A percentile compares a stretch with the other conserved stretches of the same genome.
Conservation (phyloP, 2,888 invertebrate genomes). For the Embidobia sp. region DNA sequence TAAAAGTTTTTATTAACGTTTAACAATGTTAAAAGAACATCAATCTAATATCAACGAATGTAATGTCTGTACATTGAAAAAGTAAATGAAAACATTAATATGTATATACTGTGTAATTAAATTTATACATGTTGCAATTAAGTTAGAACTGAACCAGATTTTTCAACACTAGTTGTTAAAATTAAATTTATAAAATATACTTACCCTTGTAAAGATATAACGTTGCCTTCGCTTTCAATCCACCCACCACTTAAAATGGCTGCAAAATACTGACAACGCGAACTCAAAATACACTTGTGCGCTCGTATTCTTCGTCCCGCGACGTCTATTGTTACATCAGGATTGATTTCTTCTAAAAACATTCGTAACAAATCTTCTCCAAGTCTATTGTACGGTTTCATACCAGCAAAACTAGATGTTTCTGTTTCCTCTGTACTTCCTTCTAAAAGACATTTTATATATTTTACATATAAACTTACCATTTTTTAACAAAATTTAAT, state of each 20-base stretch:
- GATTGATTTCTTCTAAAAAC: conserved; percentile 95
- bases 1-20: too few relatives aligned
- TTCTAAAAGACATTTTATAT: conserved; percentile 67
- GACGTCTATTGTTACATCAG: conserved; percentile 93
- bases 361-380: conserved; percentile 94
- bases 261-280: conserved; percentile 96
- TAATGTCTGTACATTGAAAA: too few relatives aligned
- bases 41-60: too few relatives aligned
- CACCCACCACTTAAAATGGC: conserved; percentile 94
- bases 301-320: conserved; percentile 92
- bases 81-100: too few relatives aligned
- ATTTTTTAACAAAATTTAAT: too few relatives aligned
- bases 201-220: conserved; percentile 92
- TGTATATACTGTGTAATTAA: too few relatives aligned
- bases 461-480: too few relatives aligned
- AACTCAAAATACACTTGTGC: conserved; percentile 95
- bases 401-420: conserved; percentile 78
- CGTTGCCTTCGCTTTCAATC: conserved; percentile 90
- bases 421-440: conserved; percentile 82
- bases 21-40: too few relatives aligned
- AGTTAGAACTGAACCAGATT: too few relatives aligned
- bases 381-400: conserved; percentile 82
- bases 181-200: conserved; percentile 66
- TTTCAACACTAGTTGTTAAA: too few relatives aligned
- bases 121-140: too few relatives aligned